Conservation (phyloP, 2,888 invertebrate species). For the Siphlonurus alternatus region DNA sequence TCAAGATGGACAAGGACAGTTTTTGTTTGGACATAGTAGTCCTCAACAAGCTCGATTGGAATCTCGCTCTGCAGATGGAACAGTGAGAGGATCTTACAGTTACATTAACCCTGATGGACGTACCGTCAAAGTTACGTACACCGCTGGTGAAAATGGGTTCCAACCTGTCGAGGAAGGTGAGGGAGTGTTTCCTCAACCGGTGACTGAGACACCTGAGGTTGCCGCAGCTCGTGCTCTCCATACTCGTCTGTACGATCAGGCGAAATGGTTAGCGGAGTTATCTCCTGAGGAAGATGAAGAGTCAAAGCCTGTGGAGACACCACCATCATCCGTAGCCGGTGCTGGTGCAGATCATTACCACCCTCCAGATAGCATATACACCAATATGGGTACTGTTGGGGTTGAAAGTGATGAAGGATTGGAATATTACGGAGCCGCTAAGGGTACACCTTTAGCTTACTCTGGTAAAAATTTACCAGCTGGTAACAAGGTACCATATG, state of each 20-base stretch:
- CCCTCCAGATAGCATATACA: slow-evolving; percentile 25
- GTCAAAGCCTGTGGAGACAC: slow-evolving; percentile 14
- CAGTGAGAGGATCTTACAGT: slow-evolving; percentile 52
- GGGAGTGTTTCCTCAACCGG: slow-evolving; percentile 26
- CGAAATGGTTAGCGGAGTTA: slow-evolving; percentile 12
- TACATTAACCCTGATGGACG: slow-evolving; percentile 43
- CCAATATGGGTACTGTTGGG: background rate
- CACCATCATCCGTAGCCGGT: slow-evolving; percentile 4
- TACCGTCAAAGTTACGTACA: slow-evolving; percentile 35
- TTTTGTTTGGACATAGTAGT: slow-evolving; percentile 52
- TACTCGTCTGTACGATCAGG: slow-evolving; percentile 19
- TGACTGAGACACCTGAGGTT: slow-evolving; percentile 52
- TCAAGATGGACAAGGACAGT: slow-evolving; percentile 43
- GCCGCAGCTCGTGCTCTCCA: slow-evolving; percentile 37
- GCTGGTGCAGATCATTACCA: slow-evolving; percentile 4
- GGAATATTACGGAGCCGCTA: background rate
- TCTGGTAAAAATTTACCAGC: background rate
- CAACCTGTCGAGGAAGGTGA: slow-evolving; percentile 37
- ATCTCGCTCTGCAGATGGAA: slow-evolving; percentile 45
- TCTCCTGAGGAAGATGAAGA: slow-evolving; percentile 12
- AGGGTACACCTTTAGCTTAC: background rate
- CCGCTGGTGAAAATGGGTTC: slow-evolving; percentile 56
- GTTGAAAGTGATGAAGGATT: background rate
- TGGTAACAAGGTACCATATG: background rate
- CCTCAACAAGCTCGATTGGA: slow-evolving; percentile 59